A percentile compares a stretch with the other conserved stretches of the same genome.
Evolutionary conservation across 2,113 vertebrate genomes (phyloP).

Genomic region (Anolis carolinensis): DNA sequence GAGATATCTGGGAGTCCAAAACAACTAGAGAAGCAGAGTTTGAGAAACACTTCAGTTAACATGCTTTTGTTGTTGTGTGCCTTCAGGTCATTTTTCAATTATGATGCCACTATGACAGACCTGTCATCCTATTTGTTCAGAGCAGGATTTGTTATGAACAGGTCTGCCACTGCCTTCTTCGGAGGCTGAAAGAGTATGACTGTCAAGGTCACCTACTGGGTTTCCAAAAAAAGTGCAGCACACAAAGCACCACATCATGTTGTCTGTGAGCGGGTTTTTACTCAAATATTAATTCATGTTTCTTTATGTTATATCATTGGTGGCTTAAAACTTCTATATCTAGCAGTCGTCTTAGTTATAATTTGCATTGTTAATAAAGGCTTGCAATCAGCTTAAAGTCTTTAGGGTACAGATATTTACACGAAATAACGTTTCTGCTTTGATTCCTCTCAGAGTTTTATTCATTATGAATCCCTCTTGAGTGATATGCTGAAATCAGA

Average conservation of each 20-base stretch:
- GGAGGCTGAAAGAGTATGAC: too few species aligned
- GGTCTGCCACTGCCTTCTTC: too few species aligned
- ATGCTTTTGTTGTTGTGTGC: not conserved
- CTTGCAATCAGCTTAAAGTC: slow-evolving; percentile 43
- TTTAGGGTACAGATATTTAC: slow-evolving; percentile 57
- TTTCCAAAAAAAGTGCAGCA: too few species aligned
- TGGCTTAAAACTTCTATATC: not conserved
- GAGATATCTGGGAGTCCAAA: too few species aligned
- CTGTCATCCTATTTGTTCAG: too few species aligned
- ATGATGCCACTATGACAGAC: not conserved
- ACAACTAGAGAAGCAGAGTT: too few species aligned
- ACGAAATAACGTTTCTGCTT: slow-evolving; percentile 48
- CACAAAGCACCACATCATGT: too few species aligned
- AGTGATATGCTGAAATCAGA: slow-evolving; percentile 64
- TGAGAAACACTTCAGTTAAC: not conserved
- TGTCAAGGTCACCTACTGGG: too few species aligned
- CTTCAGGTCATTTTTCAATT: not conserved
- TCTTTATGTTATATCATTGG: too few species aligned
- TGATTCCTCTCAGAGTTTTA: slow-evolving; percentile 63
- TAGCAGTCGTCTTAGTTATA: slow-evolving; percentile 4
- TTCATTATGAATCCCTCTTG: slow-evolving; percentile 66
- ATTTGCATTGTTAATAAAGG: not conserved
- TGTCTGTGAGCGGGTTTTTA: too few species aligned
- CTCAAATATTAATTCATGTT: too few species aligned
- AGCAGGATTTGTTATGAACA: too few species aligned